A percentile compares a stretch with the other conserved stretches of the same genome.
Evolutionary conservation across 2,797 vertebrate genomes (phyloP).

Genomic region (Sus cebifrons): DNA sequence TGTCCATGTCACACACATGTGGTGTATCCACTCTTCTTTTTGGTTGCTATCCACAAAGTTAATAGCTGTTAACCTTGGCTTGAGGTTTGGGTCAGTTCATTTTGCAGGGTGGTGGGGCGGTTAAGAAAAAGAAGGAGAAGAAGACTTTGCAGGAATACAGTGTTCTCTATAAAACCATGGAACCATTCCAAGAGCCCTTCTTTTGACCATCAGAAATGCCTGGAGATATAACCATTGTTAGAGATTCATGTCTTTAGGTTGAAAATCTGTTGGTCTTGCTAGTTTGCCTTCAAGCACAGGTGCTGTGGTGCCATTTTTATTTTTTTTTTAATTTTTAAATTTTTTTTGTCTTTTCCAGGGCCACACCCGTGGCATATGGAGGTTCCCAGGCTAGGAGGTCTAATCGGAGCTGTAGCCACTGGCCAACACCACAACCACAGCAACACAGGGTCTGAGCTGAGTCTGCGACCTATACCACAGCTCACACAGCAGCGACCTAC

Average conservation of each 20-base stretch:
- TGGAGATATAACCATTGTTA: not conserved
- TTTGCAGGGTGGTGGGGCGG: not conserved
- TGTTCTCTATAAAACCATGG: slow-evolving; percentile 25
- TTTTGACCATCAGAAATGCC: slow-evolving; percentile 1
- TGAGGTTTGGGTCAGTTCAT: slow-evolving; percentile 64
- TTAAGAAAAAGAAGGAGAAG: slow-evolving; percentile 65
- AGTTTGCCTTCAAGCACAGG: not conserved
- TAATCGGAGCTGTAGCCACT: too few relatives aligned
- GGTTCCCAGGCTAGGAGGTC: too few relatives aligned
- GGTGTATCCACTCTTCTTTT: slow-evolving; percentile 17
- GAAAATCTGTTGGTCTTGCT: not conserved
- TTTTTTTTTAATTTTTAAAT: too few relatives aligned
- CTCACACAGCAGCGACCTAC: too few relatives aligned
- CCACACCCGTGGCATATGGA: too few relatives aligned
- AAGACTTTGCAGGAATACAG: slow-evolving; percentile 66
- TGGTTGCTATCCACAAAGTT: slow-evolving; percentile 65
- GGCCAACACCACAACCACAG: too few relatives aligned
- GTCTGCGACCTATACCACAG: too few relatives aligned
- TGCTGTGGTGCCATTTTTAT: slow-evolving; percentile 10
- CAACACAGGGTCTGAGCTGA: too few relatives aligned
- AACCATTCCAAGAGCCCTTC: slow-evolving; percentile 25
- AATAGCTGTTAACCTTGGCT: slow-evolving; percentile 78
- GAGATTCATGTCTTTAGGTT: slow-evolving; percentile 34
- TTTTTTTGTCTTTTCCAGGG: too few relatives aligned
- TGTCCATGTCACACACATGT: not conserved